A percentile compares a stretch with the other conserved stretches of the same genome.
These are phyloP conservation scores for Trypoxylon attenuatum DNA, from an alignment of 2,888 invertebrate species.

Conservation along the genomic window DNA sequence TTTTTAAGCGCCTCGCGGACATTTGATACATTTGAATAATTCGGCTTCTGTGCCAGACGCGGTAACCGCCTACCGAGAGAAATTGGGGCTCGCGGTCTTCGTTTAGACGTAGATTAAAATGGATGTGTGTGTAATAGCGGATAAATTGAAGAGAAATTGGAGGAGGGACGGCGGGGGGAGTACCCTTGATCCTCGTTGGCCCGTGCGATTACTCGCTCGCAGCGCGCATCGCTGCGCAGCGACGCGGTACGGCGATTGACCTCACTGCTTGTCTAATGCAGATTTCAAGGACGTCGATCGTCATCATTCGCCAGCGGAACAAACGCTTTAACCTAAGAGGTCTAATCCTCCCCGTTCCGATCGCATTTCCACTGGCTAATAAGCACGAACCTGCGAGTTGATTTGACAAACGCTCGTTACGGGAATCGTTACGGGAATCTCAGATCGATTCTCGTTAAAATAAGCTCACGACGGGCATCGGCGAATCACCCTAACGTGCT, in stretches of 20 bases:
- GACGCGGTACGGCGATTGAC: constrained; percentile 44
- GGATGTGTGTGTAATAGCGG: constrained; percentile 28
- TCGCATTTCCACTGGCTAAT: constrained; percentile 8
- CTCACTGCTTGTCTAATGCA: constrained; percentile 27
- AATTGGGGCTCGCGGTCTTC: constrained; percentile 22
- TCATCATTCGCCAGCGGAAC: constrained; percentile 11
- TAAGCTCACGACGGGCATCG: constrained; percentile 7
- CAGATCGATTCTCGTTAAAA: too few species aligned
- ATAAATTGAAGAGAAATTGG: constrained; percentile 34
- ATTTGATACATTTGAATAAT: background rate
- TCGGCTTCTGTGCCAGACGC: background rate
- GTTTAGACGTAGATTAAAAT: constrained; percentile 35
- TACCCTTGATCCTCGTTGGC: constrained; percentile 15
- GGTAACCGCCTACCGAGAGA: background rate
- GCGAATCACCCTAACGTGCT: background rate
- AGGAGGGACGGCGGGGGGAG: constrained; percentile 16
- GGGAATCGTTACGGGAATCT: too few species aligned
- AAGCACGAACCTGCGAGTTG: background rate
- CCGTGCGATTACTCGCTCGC: constrained; percentile 26
- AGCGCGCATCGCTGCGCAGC: constrained; percentile 10
- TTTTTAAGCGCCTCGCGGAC: background rate
- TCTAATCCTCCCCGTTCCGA: background rate
- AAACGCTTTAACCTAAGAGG: background rate
- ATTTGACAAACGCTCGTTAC: too few species aligned
- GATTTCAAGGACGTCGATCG: constrained; percentile 37